Base-by-base conservation (phyloP, 2,888 invertebrate species). In the Clanis bilineata region DNA sequence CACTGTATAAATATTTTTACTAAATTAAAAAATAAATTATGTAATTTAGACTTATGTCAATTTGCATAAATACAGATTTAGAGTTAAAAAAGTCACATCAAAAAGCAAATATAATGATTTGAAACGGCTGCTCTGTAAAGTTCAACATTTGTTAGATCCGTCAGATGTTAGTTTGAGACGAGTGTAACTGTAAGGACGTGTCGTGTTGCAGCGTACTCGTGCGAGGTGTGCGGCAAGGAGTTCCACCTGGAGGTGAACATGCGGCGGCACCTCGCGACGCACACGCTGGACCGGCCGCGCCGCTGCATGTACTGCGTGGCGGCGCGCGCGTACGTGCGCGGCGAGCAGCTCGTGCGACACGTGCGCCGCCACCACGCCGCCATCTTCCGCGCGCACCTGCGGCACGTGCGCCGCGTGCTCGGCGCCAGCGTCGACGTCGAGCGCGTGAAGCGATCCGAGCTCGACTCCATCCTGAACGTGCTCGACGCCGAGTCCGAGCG, bases 271-370 rank as follows among this genome's bases (percentile, higher is more conserved):
- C 86, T 95, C 79, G 84, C 93, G 66, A 96, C 95, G 59, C 96
- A 96, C 82, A 93, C 94, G 68, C 93, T 95, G 84, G 96, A 96
- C 81, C 94, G 94, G 58, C 95, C 96, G 58, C 94, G 96, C 56
- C 95, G 95, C 66, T 96, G 96, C 80, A 95, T 96, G 77, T 95
- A 96, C 83, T 96, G 96, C 85, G 86, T 89, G 76, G 69, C 79
- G 67, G 85, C 90, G 77, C 93, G 96, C 60, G 96, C 96, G 2
- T 96, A 96, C 85, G 96, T 96, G 69, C 94, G 96, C 66, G 95
- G 96, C 75, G 96, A 96, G 85, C 96, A 96, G 82, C 92, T 96
- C 23, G 93, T 96, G 81, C 93, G 96, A 4, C 96, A 96, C 85
- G 95, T 96, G 92, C 93, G 96, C 62, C 93, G 94, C 58, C 93